Conservation (phyloP, 1,140 invertebrate genomes). For the Cotesia vestalis region DNA sequence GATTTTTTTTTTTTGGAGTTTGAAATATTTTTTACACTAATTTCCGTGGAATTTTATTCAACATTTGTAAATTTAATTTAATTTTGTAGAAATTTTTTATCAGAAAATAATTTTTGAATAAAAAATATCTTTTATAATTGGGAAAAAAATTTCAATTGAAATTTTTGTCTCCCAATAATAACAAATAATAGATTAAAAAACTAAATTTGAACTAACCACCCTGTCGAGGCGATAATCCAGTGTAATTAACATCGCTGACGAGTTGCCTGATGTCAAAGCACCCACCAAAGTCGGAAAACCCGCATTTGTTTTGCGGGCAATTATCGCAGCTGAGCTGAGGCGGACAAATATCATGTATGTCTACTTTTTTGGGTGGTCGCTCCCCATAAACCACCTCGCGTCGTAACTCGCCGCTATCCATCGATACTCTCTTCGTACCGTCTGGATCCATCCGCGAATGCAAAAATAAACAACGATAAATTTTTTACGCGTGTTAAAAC, state of each 20-base stretch:
- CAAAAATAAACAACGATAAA: conserved; percentile 18
- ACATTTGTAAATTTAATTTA: too few relatives aligned
- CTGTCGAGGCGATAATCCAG: conserved; percentile 50
- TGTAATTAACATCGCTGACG: conserved; percentile 49
- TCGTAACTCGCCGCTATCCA: conserved; percentile 40
- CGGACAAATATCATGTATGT: conserved; percentile 65
- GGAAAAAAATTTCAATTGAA: too few relatives aligned
- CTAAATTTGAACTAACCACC: conserved; percentile 49
- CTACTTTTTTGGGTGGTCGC: conserved; percentile 59
- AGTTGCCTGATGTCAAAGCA: conserved; percentile 53
- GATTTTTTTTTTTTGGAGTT: too few relatives aligned
- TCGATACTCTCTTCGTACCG: conserved; percentile 38
- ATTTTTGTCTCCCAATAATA: background rate
- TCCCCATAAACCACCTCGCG: conserved; percentile 59
- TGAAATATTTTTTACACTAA: too few relatives aligned
- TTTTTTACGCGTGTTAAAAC: background rate
- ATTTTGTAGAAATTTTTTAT: too few relatives aligned
- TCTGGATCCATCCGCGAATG: conserved; percentile 34
- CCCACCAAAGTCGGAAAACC: conserved; percentile 53
- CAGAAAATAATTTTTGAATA: too few relatives aligned
- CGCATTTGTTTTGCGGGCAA: conserved; percentile 60
- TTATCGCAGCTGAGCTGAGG: conserved; percentile 60
- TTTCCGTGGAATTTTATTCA: too few relatives aligned
- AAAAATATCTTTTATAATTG: too few relatives aligned
- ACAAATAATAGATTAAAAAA: background rate